Percentiles rank a stretch among this genome's conserved stretches.
phyloP scores from a whole-genome alignment of 2,113 vertebrate species.

The Siniperca chuatsi region DNA sequence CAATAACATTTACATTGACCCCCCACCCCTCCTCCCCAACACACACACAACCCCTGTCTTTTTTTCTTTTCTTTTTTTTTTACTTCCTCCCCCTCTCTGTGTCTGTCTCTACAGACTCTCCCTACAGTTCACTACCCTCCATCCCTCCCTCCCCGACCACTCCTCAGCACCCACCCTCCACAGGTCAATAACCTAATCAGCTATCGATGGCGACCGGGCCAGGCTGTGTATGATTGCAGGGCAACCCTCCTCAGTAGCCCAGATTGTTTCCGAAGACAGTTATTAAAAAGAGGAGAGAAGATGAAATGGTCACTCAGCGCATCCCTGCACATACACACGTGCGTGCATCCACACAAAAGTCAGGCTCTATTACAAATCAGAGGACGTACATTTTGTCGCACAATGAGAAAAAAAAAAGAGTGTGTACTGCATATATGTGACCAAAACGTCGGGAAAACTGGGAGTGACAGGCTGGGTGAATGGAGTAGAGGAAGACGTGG shows the following conservation, averaged over 20 bases:
- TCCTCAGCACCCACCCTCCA: conserved; percentile 56
- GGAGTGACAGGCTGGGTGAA: conserved; percentile 71
- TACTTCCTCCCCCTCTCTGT: conserved; percentile 47
- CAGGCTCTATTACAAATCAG: conserved; percentile 52
- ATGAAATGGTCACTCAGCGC: conserved; percentile 71
- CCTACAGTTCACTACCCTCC: conserved; percentile 40
- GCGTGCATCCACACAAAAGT: conserved; percentile 41
- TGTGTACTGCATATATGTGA: conserved; percentile 38
- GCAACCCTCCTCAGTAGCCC: conserved; percentile 59
- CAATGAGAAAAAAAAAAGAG: conserved; percentile 9
- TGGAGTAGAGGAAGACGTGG: conserved; percentile 66
- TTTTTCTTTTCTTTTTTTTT: no score
- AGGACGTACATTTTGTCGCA: conserved; percentile 54
- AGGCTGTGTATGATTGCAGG: conserved; percentile 74
- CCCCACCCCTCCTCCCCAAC: conserved; percentile 35
- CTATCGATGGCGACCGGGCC: conserved; percentile 81
- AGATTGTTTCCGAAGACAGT: conserved; percentile 75
- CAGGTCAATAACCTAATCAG: conserved; percentile 88
- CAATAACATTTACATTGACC: conserved; percentile 91
- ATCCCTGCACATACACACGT: conserved; percentile 12
- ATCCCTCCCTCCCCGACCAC: conserved; percentile 26
- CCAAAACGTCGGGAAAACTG: conserved; percentile 69
- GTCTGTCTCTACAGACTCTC: conserved; percentile 54
- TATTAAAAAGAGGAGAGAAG: conserved; percentile 71
- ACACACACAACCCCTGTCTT: conserved; percentile 30